These are phyloP conservation scores for Ylistrum balloti DNA, from an alignment of 1,140 invertebrate species.

Conservation along the genomic window DNA sequence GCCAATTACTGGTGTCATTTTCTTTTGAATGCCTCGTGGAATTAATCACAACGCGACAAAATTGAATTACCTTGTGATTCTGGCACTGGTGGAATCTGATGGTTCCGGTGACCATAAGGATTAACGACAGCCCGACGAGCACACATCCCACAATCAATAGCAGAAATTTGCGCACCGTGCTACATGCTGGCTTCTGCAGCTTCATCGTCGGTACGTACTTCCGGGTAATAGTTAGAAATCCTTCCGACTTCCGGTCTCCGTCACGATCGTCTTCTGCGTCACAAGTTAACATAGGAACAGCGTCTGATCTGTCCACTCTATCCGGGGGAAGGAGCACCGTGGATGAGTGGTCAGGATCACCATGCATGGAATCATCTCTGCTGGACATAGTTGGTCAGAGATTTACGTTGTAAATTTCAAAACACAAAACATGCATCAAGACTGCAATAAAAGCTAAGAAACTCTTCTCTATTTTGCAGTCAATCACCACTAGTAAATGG, in stretches of 20 bases:
- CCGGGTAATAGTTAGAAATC: slow-evolving; percentile 45
- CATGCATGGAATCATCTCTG: not conserved
- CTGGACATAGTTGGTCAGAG: not conserved
- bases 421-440: not conserved
- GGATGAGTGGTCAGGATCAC: not conserved
- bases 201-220: slow-evolving; percentile 50
- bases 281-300: slow-evolving; percentile 10
- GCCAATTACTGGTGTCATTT: not conserved
- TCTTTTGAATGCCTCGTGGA: not conserved
- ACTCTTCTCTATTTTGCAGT: too few relatives aligned
- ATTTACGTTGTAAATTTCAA: not conserved
- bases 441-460: not conserved
- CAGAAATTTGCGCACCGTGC: not conserved
- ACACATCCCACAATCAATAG: slow-evolving; percentile 43
- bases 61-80: slow-evolving; percentile 23
- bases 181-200: not conserved
- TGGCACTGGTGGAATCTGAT: slow-evolving; percentile 52
- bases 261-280: not conserved
- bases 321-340: slow-evolving; percentile 7
- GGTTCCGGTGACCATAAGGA: slow-evolving; percentile 51
- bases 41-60: not conserved
- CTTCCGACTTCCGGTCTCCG: not conserved
- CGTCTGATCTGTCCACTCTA: slow-evolving; percentile 21
- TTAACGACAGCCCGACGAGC: slow-evolving; percentile 21
- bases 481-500: too few relatives aligned